Conservation (phyloP, 2,888 invertebrate species). For the Chrysotoxum bicinctum region DNA sequence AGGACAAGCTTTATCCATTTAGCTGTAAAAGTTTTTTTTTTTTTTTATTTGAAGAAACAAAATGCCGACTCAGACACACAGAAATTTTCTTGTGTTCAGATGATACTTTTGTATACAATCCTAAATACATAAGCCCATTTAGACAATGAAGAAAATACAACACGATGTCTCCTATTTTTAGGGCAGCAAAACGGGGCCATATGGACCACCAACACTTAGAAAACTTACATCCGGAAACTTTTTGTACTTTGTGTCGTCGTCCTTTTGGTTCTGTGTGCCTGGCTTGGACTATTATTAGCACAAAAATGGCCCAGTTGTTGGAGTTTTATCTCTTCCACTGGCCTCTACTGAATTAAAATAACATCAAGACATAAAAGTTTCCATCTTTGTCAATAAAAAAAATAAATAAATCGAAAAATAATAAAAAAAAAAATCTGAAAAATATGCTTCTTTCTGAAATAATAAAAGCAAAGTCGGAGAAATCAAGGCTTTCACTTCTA, state of each 20-base stretch:
- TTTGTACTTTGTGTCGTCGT: background rate
- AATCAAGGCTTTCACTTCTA: slow-evolving; percentile 34
- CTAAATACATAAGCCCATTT: slow-evolving; percentile 61
- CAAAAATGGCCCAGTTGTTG: slow-evolving; percentile 30
- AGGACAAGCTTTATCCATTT: background rate
- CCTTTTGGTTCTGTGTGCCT: slow-evolving; percentile 12
- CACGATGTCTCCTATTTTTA: slow-evolving; percentile 27
- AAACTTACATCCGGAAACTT: slow-evolving; percentile 21
- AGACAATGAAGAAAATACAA: slow-evolving; percentile 62
- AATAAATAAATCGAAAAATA: slow-evolving; percentile 14
- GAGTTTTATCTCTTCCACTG: slow-evolving; percentile 32
- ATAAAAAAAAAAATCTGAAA: slow-evolving; percentile 45
- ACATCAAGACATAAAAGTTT: slow-evolving; percentile 65
- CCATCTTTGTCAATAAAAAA: slow-evolving; percentile 57
- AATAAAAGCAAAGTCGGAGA: slow-evolving; percentile 35
- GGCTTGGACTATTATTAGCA: slow-evolving; percentile 20
- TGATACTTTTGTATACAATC: background rate
- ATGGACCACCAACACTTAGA: background rate
- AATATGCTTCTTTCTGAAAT: slow-evolving; percentile 61
- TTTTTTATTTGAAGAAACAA: background rate
- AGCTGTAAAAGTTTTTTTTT: background rate
- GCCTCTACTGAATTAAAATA: slow-evolving; percentile 66
- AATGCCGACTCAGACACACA: background rate
- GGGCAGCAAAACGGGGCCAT: background rate
- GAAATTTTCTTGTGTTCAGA: slow-evolving; percentile 18